Evolutionary conservation across 2,888 invertebrate species (phyloP).

Genomic region (Noctua comes): DNA sequence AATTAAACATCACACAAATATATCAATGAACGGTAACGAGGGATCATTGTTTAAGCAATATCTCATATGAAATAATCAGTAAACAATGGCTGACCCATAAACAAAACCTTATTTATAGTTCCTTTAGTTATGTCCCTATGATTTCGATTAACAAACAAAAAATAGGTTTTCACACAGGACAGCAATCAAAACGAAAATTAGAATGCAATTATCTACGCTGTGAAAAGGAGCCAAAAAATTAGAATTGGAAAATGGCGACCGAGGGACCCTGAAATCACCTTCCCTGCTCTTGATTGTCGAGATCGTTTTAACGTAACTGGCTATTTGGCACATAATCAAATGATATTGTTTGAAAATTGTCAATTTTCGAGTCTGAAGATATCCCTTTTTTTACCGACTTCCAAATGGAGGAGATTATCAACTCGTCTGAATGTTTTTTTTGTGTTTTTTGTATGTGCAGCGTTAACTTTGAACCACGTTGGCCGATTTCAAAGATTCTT

Average conservation of each 20-base stretch:
- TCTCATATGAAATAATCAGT: not conserved
- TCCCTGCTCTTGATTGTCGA: constrained; percentile 14
- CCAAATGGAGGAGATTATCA: not conserved
- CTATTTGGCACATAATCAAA: constrained; percentile 18
- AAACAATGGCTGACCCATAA: not conserved
- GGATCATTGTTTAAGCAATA: not conserved
- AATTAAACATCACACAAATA: not conserved
- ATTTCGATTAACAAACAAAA: not conserved
- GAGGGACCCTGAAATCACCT: constrained; percentile 23
- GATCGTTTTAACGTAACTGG: constrained; percentile 3
- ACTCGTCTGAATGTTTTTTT: too few species aligned
- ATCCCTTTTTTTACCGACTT: too few species aligned
- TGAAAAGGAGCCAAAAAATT: constrained; percentile 23
- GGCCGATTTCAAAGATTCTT: too few species aligned
- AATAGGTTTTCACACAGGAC: not conserved
- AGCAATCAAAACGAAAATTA: not conserved
- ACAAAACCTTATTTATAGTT: not conserved
- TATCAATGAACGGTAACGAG: not conserved
- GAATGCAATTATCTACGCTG: constrained; percentile 17
- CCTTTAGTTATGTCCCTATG: not conserved
- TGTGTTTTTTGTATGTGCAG: too few species aligned
- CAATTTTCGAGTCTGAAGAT: not conserved
- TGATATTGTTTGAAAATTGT: not conserved
- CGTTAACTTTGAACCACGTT: too few species aligned
- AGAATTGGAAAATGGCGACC: not conserved